phyloP scores from a whole-genome alignment of 2,113 vertebrate species.

The Percina caprodes region DNA sequence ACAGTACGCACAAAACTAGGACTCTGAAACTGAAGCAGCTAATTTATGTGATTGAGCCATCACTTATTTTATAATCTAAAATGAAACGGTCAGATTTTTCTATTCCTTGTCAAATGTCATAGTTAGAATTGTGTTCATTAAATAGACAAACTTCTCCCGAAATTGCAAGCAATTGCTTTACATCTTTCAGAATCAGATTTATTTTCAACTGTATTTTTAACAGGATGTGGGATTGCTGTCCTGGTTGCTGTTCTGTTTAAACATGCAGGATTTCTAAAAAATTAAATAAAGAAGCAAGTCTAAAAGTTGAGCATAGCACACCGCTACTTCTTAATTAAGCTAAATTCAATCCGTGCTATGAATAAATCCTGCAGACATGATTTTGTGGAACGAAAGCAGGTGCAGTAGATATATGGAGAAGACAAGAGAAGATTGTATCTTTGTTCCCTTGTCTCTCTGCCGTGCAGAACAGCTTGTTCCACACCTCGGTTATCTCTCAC shows the following conservation, averaged over 20 bases:
- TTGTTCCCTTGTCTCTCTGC: constrained; percentile 19
- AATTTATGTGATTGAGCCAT: not conserved
- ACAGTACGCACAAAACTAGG: not conserved
- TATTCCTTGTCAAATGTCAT: too few relatives aligned
- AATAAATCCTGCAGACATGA: constrained; percentile 30
- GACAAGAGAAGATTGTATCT: constrained; percentile 51
- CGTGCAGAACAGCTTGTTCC: constrained; percentile 49
- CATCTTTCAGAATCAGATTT: constrained; percentile 1
- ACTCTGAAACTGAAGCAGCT: not conserved
- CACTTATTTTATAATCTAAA: not conserved
- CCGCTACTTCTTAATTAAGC: constrained; percentile 13
- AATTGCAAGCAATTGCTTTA: not conserved
- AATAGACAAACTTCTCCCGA: not conserved
- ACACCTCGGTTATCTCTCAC: constrained; percentile 56
- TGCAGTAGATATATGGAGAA: constrained; percentile 46
- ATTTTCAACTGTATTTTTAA: not conserved
- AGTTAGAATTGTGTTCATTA: not conserved
- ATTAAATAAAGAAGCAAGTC: constrained; percentile 5
- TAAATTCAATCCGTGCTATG: constrained; percentile 21
- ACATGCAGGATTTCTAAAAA: constrained; percentile 1
- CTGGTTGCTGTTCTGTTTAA: not conserved
- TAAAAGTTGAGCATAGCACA: not conserved
- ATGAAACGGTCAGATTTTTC: not conserved
- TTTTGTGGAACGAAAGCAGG: constrained; percentile 47
- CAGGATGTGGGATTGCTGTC: not conserved